phyloP scores from a whole-genome alignment of 1,140 invertebrate species.

The Ptiloglossa arizonensis region DNA sequence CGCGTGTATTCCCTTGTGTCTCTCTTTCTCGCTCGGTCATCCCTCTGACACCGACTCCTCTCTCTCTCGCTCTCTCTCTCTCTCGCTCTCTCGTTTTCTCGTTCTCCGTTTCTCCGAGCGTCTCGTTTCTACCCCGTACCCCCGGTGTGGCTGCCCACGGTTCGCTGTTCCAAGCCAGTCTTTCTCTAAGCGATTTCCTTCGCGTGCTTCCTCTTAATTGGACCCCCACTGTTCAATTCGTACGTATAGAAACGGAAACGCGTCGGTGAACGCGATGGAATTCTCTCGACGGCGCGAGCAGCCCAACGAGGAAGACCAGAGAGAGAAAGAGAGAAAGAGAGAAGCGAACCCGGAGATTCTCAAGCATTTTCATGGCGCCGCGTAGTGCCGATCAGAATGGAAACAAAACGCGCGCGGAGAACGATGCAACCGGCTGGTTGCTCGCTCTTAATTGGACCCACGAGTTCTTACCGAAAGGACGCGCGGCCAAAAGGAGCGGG shows the following conservation, averaged over 20 bases:
- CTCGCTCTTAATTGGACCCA: conserved; percentile 38
- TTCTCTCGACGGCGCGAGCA: conserved; percentile 38
- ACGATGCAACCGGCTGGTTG: neutral
- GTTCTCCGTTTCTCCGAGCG: neutral
- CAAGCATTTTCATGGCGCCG: conserved; percentile 59
- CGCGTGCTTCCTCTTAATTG: conserved; percentile 78
- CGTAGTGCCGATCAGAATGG: conserved; percentile 37
- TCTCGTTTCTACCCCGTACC: neutral
- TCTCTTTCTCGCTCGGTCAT: neutral
- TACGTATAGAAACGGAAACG: conserved; percentile 70
- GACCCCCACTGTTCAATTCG: conserved; percentile 67
- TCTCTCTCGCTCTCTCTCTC: neutral
- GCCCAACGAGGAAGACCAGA: neutral
- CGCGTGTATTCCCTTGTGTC: neutral
- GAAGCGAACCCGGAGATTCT: conserved; percentile 37
- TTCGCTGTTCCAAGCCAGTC: conserved; percentile 34
- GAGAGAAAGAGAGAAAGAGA: neutral
- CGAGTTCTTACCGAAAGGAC: conserved; percentile 32
- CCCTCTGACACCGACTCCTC: neutral
- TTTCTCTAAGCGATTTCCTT: conserved; percentile 77
- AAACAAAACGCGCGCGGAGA: conserved; percentile 39
- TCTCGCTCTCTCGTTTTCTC: neutral
- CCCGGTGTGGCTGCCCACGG: neutral
- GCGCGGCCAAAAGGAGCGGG: neutral
- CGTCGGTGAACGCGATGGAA: conserved; percentile 61